Evolutionary conservation across 2,797 vertebrate species (phyloP).

Genomic region (Squalus acanthias): DNA sequence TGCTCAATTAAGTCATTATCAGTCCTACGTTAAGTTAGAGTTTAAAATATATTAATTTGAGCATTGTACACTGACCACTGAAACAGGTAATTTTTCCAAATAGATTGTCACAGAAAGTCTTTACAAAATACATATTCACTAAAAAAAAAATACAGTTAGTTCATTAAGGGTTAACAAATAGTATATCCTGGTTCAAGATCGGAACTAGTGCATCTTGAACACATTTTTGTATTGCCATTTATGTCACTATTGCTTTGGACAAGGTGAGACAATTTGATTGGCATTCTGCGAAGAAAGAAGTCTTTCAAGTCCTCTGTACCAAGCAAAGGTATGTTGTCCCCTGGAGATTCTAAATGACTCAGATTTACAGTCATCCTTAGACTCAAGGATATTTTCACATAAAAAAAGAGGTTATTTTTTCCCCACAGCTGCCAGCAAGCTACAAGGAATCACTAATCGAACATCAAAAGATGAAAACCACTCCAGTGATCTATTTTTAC

Average conservation of each 20-base stretch:
- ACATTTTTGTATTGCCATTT: background rate
- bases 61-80: background rate
- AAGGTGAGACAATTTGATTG: background rate
- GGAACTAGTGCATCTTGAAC: background rate
- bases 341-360: background rate
- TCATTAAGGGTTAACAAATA: background rate
- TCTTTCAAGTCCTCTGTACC: background rate
- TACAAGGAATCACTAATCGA: background rate
- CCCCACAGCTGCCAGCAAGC: background rate
- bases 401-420: background rate
- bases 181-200: background rate
- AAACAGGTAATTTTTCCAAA: background rate
- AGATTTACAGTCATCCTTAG: background rate
- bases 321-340: background rate
- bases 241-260: background rate
- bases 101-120: background rate
- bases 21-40: background rate
- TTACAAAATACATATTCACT: background rate
- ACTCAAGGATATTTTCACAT: background rate
- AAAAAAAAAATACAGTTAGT: background rate
- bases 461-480: background rate
- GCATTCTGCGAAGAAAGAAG: background rate
- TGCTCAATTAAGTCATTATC: background rate
- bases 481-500: background rate
- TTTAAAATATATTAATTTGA: background rate